Base-by-base conservation (phyloP, 2,797 vertebrate species). In the Malurus leucopterus region DNA sequence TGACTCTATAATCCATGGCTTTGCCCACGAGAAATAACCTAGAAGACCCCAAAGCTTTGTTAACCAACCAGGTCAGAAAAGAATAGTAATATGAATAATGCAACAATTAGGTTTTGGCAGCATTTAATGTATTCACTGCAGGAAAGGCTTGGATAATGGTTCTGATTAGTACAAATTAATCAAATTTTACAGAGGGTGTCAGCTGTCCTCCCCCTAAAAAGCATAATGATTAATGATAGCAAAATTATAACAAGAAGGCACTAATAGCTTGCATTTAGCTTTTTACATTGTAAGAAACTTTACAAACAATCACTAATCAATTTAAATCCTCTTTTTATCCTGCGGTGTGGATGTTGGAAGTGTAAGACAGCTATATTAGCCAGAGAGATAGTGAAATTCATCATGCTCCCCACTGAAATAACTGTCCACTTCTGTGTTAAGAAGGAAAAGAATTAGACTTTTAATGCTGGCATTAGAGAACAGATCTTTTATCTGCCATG, bases 191-290 rank as follows among this genome's bases (percentile, higher is more conserved):
- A 67, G 43, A 82, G 17, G 3, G 63, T 90, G 58, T 88, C 85
- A 93, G 67, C 70, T 93, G 83, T 91, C 69, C 86, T 80, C 69
- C 43, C 36, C 32, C 65, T 92, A 62, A 88, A 88, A 90, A 77
- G 19, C n/a, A 76, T 62, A 88, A 46, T 86, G 74, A 89, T 90
- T 91, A 84, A 77, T 41, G 43, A 26, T 58, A 71, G 68, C 36
- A 88, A 74, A 90, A 88, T 74, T 86, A 15, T 78, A 84, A 71
- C 57, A 84, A 54, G 86, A 68, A 74, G 55, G n/a, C 69, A 91
- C 32, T 65, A 76, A 82, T 54, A 82, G 47, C 53, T 92, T 76
- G 24, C 53, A 54, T 70, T 86, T 78, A 43, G 46, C 72, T 77
- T 79, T 95, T 83, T 74, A 13, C 62, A 88, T 55, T 40, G 38